Evolutionary conservation across 2,888 invertebrate genomes (phyloP), one percentile per base, ranked within the genome.

Genomic region (Ametastegia equiseti): DNA sequence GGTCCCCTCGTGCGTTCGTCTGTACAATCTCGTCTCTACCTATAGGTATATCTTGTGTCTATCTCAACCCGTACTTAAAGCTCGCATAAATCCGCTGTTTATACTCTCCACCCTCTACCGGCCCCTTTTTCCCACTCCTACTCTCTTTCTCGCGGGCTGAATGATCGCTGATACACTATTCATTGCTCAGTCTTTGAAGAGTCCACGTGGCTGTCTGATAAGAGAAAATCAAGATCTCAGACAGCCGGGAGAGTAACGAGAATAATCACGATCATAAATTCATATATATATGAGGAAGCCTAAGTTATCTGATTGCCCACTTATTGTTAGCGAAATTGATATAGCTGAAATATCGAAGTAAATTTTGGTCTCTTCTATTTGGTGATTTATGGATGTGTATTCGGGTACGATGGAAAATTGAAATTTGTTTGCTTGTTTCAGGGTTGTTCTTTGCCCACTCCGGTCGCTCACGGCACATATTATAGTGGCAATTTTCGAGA

Each of bases 1-100:
- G 54, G 50, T 36, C 50, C 71, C 45, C 75, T 75, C n/a, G n/a
- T 45, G 36, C 50, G 36, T 75, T 33, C 36, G 50, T 75, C 54
- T 54, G 75, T 19, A 67, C 11, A 15, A 67, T 36, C 67, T 42
- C 67, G 13, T 23, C 11, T 67, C 30, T 45, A 6, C 47, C 19
- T 47, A 47, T 0, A n/a, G 15, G 67, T 57, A 30, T 27, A 27
- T 60, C n/a, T n/a, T n/a, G n/a, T 27, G 78, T 63, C 42, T 57
- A 27, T 78, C 60, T 63, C 39, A 78, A 63, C 78, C 63, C 60
- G 78, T 78, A 63, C 30, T 78, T 63, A 63, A 42, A 78, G 30
- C 78, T 78, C 42, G 78, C 78, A 78, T 63, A 78, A 78, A 60
- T 78, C 78, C 60, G 78, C 78, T 78, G 78, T 78, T 50, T 50